Conservation (phyloP, 2,888 invertebrate species). For the Serripes groenlandicus region DNA sequence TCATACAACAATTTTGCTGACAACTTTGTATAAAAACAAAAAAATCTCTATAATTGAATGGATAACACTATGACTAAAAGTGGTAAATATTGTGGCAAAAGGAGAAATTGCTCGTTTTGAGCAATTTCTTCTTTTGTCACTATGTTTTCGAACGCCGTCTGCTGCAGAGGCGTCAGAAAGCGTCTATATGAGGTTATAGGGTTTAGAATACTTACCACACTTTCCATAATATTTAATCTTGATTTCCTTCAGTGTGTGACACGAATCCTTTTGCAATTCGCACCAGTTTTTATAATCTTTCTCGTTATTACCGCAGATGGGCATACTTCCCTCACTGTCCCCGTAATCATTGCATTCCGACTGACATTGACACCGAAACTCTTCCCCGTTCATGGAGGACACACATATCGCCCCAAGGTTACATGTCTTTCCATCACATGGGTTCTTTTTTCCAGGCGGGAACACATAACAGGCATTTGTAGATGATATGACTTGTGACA, state of each 20-base stretch:
- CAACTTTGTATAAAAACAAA: too few species aligned
- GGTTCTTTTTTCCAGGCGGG: conserved; percentile 90
- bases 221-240: conserved; percentile 87
- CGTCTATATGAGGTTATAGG: not conserved
- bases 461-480: conserved; percentile 87
- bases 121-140: conserved; percentile 1
- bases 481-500: conserved; percentile 24
- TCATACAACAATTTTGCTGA: too few species aligned
- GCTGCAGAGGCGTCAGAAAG: not conserved
- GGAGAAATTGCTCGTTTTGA: not conserved
- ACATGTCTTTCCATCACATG: conserved; percentile 91
- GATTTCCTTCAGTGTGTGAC: conserved; percentile 86
- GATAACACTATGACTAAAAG: too few species aligned
- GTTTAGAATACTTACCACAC: conserved; percentile 86
- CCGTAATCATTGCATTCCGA: conserved; percentile 93
- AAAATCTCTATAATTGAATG: too few species aligned
- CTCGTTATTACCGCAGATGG: conserved; percentile 91
- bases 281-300: conserved; percentile 86
- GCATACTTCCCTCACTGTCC: conserved; percentile 92
- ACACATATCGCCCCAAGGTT: conserved; percentile 91
- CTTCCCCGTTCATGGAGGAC: conserved; percentile 90
- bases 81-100: not conserved
- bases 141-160: not conserved
- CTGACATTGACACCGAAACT: conserved; percentile 92
- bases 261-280: conserved; percentile 86